Base-by-base conservation (phyloP, 2,888 invertebrate genomes). In the Falcaria lacertinaria region DNA sequence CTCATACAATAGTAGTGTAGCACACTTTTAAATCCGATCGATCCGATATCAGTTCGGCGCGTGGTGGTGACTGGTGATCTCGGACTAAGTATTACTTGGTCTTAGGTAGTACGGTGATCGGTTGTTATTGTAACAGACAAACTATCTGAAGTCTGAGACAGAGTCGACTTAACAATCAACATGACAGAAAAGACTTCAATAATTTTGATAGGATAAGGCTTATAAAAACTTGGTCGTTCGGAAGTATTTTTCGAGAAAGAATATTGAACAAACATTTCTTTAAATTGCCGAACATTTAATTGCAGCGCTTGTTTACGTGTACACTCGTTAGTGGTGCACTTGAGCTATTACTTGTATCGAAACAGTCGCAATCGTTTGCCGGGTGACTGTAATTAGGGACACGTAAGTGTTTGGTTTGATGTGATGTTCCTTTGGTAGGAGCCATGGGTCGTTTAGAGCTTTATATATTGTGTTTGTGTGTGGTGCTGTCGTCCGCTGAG, bases 391-490 rank as follows among this genome's bases (percentile, higher is more conserved):
- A 45, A 39, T 48, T 65, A 67, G 51, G 78, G 80, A 85, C 85
- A 85, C 86, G 83, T 86, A 84, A 82, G 73, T 81, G 60, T 53
- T 69, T 52, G 33, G 28, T 59, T 55, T 60, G 42, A 34, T 50
- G 56, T 55, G 49, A 66, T 67, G 62, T 47, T 49, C 58, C 44
- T 55, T 42, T 45, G 22, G 15, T 37, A 4, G 16, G 13, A 28
- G 11, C 11, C 8, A 85, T 86, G 87, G 65, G 59, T 52, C 59
- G 69, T 43, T 67, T 74, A 46, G 69, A 69, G 50, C 49, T 77
- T 33, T 71, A 65, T 41, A 39, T 76, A 47, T 56, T 83, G 51
- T 79, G 59, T 50, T 48, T 84, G 39, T 86, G 76, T 50, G 49
- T 80, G 43, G 64, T 70, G 37, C 35, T 84, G 42, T 64, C 74